Conservation (phyloP, 2,888 invertebrate species). For the Hipparchia sbordonii region DNA sequence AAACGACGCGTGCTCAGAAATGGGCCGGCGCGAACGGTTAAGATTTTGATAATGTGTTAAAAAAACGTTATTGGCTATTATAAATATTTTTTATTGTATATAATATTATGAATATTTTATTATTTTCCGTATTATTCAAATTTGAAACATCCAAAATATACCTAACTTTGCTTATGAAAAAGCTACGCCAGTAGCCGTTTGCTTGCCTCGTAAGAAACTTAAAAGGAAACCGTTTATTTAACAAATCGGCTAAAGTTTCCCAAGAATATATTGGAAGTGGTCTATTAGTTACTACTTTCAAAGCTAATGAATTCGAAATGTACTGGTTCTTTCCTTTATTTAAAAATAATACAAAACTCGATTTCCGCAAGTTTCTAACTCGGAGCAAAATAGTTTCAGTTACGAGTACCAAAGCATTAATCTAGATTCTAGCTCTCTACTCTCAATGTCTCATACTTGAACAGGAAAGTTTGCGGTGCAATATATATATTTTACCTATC, state of each 20-base stretch:
- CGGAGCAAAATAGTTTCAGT: constrained; percentile 70
- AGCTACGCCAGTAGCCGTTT: neutral
- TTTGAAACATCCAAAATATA: neutral
- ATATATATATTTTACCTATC: neutral
- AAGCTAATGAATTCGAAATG: constrained; percentile 76
- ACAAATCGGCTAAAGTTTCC: constrained; percentile 34
- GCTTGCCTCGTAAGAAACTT: neutral
- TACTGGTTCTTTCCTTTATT: constrained; percentile 55
- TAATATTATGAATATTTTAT: no score
- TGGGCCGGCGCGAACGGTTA: no score
- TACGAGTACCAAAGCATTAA: constrained; percentile 66
- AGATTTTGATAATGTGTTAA: no score
- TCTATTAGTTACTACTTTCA: constrained; percentile 59
- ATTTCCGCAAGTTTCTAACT: constrained; percentile 66
- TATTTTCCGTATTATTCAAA: no score
- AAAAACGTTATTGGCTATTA: no score
- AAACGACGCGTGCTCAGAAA: no score
- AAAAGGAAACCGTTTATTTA: constrained; percentile 25
- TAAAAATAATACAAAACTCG: constrained; percentile 77
- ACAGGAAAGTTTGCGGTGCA: neutral
- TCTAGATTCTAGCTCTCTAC: constrained; percentile 65
- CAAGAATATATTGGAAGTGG: constrained; percentile 42
- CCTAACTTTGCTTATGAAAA: neutral
- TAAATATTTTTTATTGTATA: no score
- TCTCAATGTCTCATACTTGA: constrained; percentile 6